Evolutionary conservation across 2,113 vertebrate genomes (phyloP).

Genomic region (Amblyopsis rosae): DNA sequence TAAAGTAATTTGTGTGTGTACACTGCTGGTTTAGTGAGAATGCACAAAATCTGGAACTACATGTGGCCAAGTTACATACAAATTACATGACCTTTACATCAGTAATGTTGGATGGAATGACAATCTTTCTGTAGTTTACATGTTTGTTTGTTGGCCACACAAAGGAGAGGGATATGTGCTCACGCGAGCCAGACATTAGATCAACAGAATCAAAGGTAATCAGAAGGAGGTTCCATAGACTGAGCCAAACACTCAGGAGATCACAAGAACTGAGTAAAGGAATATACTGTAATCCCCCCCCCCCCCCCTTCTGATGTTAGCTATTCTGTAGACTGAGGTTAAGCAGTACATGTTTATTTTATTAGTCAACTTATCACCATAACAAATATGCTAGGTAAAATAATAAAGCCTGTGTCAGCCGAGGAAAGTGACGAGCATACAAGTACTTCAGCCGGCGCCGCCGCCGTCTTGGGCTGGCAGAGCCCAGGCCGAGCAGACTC

Average conservation of each 20-base stretch:
- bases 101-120: not conserved
- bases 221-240: conserved; percentile 38
- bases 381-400: no score
- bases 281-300: not conserved
- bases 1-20: conserved; percentile 41
- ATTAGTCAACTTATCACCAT: no score
- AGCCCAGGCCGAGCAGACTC: no score
- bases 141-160: conserved; percentile 46
- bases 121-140: conserved; percentile 22
- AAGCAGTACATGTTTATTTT: no score
- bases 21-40: conserved; percentile 16
- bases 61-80: not conserved
- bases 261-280: conserved; percentile 9
- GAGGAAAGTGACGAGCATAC: no score
- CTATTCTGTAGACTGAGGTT: not conserved
- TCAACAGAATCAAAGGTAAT: conserved; percentile 49
- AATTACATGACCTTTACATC: not conserved
- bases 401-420: no score
- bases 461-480: no score
- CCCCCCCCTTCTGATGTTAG: not conserved
- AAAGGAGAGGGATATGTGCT: conserved; percentile 32
- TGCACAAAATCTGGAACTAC: not conserved
- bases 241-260: conserved; percentile 18
- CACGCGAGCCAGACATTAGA: conserved; percentile 49
- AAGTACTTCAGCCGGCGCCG: no score